phyloP scores from a whole-genome alignment of 2,888 invertebrate species.

The Blastobasis adustella region DNA sequence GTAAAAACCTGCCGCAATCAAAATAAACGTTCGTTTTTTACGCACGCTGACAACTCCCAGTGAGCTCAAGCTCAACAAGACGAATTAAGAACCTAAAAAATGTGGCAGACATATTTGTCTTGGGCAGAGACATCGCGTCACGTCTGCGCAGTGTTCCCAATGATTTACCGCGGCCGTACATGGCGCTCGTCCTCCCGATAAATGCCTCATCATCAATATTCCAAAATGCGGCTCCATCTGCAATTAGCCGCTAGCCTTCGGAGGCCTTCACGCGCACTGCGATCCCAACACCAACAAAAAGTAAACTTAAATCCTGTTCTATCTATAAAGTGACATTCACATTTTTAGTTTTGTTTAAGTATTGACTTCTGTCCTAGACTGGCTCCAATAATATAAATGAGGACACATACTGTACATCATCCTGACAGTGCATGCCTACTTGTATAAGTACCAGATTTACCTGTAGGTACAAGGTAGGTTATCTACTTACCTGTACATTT shows the following conservation, averaged over 20 bases:
- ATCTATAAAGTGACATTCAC: conserved; percentile 57
- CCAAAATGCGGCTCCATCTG: conserved; percentile 69
- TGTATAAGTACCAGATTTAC: too few species aligned
- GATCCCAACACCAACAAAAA: conserved; percentile 56
- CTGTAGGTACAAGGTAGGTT: too few species aligned
- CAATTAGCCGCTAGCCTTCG: conserved; percentile 71
- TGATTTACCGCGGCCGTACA: conserved; percentile 70
- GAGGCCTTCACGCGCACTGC: conserved; percentile 59
- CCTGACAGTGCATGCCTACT: too few species aligned
- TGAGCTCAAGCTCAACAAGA: conserved; percentile 44
- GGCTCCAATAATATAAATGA: not conserved
- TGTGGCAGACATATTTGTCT: conserved; percentile 62
- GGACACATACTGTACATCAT: too few species aligned
- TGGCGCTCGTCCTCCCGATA: conserved; percentile 69
- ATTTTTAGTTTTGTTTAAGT: conserved; percentile 33
- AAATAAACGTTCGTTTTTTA: conserved; percentile 33
- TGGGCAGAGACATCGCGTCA: conserved; percentile 67
- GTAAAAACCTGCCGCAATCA: conserved; percentile 4
- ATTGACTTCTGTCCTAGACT: not conserved
- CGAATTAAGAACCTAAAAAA: conserved; percentile 61
- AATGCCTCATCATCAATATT: conserved; percentile 74
- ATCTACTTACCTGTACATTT: too few species aligned
- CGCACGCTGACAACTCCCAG: conserved; percentile 35
- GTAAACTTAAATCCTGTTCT: conserved; percentile 61
- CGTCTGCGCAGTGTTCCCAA: conserved; percentile 62